Conservation (phyloP, 2,888 invertebrate genomes). For the Bellardia bayeri region DNA sequence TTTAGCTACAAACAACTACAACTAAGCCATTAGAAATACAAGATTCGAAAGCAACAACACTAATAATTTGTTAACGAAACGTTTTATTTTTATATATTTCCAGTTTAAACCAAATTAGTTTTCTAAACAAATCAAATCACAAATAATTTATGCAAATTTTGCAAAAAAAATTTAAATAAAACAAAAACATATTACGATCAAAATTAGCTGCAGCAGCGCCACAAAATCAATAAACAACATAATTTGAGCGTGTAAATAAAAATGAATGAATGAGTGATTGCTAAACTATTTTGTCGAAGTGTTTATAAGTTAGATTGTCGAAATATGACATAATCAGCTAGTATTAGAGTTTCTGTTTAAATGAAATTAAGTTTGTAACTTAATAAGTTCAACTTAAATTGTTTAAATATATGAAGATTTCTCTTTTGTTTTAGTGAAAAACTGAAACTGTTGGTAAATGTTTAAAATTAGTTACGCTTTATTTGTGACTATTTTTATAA, state of each 20-base stretch:
- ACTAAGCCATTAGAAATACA: background rate
- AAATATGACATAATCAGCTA: constrained; percentile 58
- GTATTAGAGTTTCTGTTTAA: constrained; percentile 18
- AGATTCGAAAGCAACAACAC: background rate
- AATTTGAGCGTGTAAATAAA: constrained; percentile 13
- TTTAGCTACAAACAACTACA: background rate
- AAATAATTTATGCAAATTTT: constrained; percentile 34
- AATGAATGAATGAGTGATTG: constrained; percentile 28
- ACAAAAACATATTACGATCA: background rate
- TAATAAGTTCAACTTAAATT: background rate
- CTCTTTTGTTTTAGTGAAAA: background rate
- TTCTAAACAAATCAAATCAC: background rate
- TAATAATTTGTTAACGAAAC: background rate
- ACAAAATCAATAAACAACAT: background rate
- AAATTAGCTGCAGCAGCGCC: background rate
- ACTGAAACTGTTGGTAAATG: background rate
- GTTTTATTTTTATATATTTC: background rate
- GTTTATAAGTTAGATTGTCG: constrained; percentile 1
- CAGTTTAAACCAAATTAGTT: background rate
- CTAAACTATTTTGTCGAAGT: constrained; percentile 16
- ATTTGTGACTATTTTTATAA: background rate
- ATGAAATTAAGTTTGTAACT: background rate
- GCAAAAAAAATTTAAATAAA: constrained; percentile 4
- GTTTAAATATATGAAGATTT: background rate
- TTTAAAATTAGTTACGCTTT: background rate